Base-by-base conservation (phyloP, 1,140 invertebrate species). In the Drosophila trapezifrons region DNA sequence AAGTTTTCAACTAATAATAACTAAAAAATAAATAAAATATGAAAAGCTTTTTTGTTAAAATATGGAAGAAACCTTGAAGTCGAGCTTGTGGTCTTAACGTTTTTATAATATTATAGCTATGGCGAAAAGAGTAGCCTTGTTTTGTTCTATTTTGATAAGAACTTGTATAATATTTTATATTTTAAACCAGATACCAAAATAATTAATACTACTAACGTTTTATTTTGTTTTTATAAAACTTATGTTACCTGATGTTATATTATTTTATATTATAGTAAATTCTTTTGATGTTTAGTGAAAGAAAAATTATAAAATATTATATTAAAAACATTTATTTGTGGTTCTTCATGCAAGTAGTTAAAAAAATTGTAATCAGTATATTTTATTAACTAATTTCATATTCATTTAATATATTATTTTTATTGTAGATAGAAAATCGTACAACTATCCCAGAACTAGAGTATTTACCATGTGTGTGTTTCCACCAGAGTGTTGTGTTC, bases 1-100 rank as follows among this genome's bases (percentile, higher is more conserved):
- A 84, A 80, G 65, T 84, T 84, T 84, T 57, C 45, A 80, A 77
- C 58, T 76, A 35, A 66, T 75, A 64, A 60, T 40, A 35, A 17
- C 13, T 25, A 46, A 42, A 47, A 71, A 64, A 63, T 47, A 35
- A 17, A 18, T 2, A 25, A 55, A 47, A 42, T 20, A n/a, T 18
- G 20, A 43, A 27, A 17, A 51, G 58, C 29, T 6, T 22, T 58
- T 47, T 71, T 38, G 13, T 29, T 1, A 56, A 56, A 32, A 25
- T 56, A 57, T 40, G 15, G 22, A 22, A 22, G 22, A 4, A 4
- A 22, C 22, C 22, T 22, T 32, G 7, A 40, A 35, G 18, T 40
- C 2, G 10, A 15, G 9, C 57, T 46, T n/a, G 3, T 17, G 2
- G 13, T 49, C 3, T 13, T 27, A n/a, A n/a, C 1, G 10, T 60